Percentiles rank a stretch among this genome's conserved stretches.
Conservation (phyloP, 2,797 vertebrate species). For the Fundulus diaphanus region DNA sequence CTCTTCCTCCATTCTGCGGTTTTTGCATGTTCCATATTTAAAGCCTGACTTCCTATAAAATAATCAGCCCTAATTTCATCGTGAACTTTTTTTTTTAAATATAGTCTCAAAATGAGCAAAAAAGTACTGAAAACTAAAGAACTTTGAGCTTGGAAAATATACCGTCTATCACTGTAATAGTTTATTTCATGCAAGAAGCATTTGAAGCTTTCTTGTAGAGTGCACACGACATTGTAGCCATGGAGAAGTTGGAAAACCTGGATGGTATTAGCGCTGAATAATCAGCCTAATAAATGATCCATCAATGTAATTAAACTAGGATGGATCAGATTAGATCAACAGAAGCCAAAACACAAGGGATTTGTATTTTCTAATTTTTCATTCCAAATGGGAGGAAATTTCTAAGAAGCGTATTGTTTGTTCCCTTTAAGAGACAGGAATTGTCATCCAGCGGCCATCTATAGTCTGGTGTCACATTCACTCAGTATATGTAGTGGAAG, state of each 20-base stretch:
- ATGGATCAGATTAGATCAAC: neutral
- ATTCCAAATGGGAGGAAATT: neutral
- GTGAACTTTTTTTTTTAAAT: no score
- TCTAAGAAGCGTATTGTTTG: neutral
- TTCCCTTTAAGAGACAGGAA: neutral
- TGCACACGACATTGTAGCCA: neutral
- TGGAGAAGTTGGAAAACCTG: neutral
- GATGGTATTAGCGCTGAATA: neutral
- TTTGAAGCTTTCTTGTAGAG: neutral
- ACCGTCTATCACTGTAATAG: neutral
- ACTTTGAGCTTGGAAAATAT: neutral
- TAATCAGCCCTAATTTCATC: no score
- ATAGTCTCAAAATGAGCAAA: neutral
- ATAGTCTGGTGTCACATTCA: conserved; percentile 2
- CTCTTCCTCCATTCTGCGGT: no score
- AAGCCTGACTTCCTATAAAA: neutral
- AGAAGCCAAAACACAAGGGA: neutral
- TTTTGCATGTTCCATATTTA: no score
- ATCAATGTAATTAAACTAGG: neutral
- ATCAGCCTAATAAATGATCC: neutral
- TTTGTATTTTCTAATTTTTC: neutral
- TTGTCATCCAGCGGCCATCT: neutral
- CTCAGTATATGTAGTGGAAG: conserved; percentile 13
- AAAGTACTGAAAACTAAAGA: neutral
- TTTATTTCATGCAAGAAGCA: neutral